These are phyloP conservation scores for Melospiza melodia DNA, from an alignment of 2,113 vertebrate species.

Conservation along the genomic window DNA sequence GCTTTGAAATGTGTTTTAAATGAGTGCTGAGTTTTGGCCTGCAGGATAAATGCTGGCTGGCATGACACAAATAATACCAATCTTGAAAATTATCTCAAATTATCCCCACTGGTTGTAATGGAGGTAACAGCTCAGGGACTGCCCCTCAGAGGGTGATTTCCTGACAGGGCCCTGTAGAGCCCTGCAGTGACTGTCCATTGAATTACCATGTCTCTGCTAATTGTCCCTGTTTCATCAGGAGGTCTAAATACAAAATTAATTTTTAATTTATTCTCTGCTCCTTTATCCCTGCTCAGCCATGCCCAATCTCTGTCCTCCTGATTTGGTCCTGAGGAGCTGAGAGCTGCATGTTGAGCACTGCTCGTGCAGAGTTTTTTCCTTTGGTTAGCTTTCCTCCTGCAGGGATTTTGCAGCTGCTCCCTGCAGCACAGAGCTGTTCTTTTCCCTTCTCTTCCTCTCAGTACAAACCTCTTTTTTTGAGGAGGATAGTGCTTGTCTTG, in stretches of 20 bases:
- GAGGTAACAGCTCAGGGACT: slow-evolving; percentile 32
- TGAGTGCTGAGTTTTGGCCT: slow-evolving; percentile 56
- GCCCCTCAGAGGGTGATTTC: slow-evolving; percentile 29
- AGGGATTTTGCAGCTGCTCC: neutral
- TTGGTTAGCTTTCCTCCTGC: neutral
- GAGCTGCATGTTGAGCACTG: neutral
- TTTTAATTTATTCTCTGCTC: neutral
- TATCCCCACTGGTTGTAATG: slow-evolving; percentile 3
- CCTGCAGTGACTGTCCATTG: neutral
- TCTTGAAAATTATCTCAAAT: slow-evolving; percentile 61
- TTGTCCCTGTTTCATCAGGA: neutral
- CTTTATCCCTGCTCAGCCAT: neutral
- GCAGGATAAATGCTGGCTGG: slow-evolving; percentile 52
- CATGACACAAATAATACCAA: slow-evolving; percentile 48
- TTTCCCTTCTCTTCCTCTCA: neutral
- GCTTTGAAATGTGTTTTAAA: slow-evolving; percentile 68
- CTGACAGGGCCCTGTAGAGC: slow-evolving; percentile 16
- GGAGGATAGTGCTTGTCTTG: neutral
- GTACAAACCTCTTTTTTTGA: neutral
- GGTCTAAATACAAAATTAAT: neutral
- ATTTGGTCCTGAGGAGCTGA: neutral
- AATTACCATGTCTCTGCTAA: neutral
- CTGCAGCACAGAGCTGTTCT: neutral
- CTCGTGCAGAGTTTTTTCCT: neutral
- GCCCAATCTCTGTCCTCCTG: neutral